Conservation (phyloP, 2,888 invertebrate species). For the Acrobeloides nanus region DNA sequence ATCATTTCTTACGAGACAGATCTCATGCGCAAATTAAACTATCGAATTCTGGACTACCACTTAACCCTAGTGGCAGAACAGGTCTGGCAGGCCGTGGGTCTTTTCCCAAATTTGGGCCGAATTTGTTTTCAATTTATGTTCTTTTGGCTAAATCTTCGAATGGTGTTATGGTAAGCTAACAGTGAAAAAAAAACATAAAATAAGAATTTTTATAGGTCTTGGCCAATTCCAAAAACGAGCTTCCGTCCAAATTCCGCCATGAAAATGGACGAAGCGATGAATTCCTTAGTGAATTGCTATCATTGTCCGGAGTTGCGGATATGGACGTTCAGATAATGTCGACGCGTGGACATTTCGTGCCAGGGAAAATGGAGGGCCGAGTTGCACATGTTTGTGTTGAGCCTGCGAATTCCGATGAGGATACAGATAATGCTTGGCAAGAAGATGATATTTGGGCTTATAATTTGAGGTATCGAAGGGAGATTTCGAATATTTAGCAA, state of each 20-base stretch:
- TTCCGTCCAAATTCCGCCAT: conserved; percentile 32
- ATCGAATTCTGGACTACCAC: conserved; percentile 38
- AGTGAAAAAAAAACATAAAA: conserved; percentile 2
- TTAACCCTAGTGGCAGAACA: conserved; percentile 43
- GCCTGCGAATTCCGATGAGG: conserved; percentile 28
- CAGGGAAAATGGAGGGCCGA: conserved; percentile 20
- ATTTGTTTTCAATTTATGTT: conserved; percentile 36
- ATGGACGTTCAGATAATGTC: conserved; percentile 25
- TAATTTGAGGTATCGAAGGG: conserved; percentile 19
- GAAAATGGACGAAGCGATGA: conserved; percentile 23
- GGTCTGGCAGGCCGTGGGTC: conserved; percentile 48
- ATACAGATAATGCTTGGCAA: conserved; percentile 52
- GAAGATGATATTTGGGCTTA: conserved; percentile 43
- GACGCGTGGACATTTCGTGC: conserved; percentile 19
- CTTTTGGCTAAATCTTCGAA: conserved; percentile 16
- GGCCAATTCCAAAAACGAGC: conserved; percentile 15
- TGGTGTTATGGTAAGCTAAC: neutral
- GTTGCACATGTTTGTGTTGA: conserved; percentile 29
- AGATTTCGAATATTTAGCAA: too few species aligned
- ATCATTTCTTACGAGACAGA: too few species aligned
- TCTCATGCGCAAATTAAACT: too few species aligned
- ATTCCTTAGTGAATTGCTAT: conserved; percentile 20
- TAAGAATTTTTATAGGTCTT: conserved; percentile 13
- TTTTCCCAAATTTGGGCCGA: conserved; percentile 47
- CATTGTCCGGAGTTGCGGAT: conserved; percentile 16